Evolutionary conservation across 1,140 invertebrate species (phyloP).

Genomic region (Papilio machaon): DNA sequence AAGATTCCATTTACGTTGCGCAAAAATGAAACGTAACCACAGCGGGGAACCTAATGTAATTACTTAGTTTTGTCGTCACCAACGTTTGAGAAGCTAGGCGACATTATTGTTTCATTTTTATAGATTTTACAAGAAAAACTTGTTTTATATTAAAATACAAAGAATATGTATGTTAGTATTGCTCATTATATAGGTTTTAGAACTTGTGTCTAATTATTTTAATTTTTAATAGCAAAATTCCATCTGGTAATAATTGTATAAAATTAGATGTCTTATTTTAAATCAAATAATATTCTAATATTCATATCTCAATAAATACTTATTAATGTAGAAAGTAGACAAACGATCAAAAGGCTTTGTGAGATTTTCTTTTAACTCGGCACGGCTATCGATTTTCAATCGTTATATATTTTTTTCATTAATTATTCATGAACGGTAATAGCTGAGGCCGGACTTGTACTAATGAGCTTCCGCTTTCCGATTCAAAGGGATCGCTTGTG

Average conservation of each 20-base stretch:
- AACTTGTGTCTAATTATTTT: too few species aligned
- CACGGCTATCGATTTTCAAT: conserved; percentile 1
- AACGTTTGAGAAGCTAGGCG: too few species aligned
- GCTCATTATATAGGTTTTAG: too few species aligned
- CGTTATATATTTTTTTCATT: conserved; percentile 9
- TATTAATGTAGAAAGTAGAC: background rate
- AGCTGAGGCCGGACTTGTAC: conserved; percentile 2
- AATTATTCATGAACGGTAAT: conserved; percentile 20
- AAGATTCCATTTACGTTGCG: background rate
- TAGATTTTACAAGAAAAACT: too few species aligned
- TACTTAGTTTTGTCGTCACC: background rate
- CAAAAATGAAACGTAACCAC: conserved; percentile 7
- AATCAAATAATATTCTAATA: too few species aligned
- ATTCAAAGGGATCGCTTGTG: background rate
- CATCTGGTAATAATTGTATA: too few species aligned
- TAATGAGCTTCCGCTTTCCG: conserved; percentile 21
- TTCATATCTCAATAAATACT: too few species aligned
- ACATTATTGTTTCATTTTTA: too few species aligned
- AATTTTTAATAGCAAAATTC: too few species aligned
- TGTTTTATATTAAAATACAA: too few species aligned
- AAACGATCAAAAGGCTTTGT: background rate
- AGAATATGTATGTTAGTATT: too few species aligned
- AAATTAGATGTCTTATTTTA: too few species aligned
- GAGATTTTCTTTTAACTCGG: background rate
- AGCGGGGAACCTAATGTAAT: conserved; percentile 9